Evolutionary conservation across 2,888 invertebrate genomes (phyloP).

Genomic region (Cerastis leucographa): DNA sequence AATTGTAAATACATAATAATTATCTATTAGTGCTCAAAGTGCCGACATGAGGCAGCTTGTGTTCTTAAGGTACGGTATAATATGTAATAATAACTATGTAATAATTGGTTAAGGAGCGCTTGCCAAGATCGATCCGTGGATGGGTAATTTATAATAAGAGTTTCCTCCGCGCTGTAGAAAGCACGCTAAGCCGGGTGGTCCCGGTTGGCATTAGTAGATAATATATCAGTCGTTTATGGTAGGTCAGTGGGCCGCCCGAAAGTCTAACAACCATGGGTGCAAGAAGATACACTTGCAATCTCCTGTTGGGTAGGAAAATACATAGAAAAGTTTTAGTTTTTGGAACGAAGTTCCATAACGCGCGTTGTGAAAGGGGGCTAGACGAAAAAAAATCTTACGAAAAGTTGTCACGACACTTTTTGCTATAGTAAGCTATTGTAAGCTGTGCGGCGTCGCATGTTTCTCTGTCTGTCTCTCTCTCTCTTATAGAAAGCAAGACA

Average conservation of each 20-base stretch:
- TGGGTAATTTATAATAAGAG: neutral
- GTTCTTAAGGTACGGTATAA: slow-evolving; percentile 35
- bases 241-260: neutral
- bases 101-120: neutral
- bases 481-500: no score
- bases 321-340: no score
- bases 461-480: no score
- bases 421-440: no score
- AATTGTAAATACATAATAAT: slow-evolving; percentile 7
- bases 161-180: neutral
- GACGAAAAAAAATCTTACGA: no score
- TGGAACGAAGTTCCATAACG: no score
- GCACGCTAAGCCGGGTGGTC: neutral
- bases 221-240: no score
- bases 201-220: neutral
- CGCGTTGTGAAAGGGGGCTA: no score
- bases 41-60: slow-evolving; percentile 39
- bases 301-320: no score
- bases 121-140: neutral
- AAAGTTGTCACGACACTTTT: no score
- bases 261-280: neutral
- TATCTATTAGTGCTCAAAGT: slow-evolving; percentile 7
- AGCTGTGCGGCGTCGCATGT: no score
- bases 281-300: no score
- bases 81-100: neutral